A percentile compares a stretch with the other conserved stretches of the same genome.
Conservation (phyloP, 2,888 invertebrate species). For the Mythimna loreyi region DNA sequence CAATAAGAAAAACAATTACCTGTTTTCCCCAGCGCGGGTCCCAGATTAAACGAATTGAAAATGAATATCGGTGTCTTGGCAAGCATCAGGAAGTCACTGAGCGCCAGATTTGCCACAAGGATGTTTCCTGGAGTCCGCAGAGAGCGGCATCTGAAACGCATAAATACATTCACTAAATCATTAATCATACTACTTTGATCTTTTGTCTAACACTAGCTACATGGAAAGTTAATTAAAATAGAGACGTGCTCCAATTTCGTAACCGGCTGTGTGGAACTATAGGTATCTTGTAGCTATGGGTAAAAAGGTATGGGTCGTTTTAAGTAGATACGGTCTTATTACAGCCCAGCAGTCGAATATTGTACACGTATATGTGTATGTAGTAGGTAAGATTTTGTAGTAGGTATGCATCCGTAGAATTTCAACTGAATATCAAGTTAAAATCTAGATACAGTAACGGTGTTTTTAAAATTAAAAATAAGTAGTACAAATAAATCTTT, state of each 20-base stretch:
- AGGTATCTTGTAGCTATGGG: constrained; percentile 16
- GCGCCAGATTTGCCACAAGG: constrained; percentile 94
- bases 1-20: constrained; percentile 83
- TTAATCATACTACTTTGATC: constrained; percentile 61
- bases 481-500: not conserved
- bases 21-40: constrained; percentile 93
- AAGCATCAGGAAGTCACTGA: constrained; percentile 94
- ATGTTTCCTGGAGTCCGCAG: constrained; percentile 94
- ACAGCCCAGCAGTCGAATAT: not conserved
- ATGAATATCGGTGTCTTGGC: constrained; percentile 94
- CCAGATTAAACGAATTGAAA: constrained; percentile 93
- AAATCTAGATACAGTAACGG: not conserved
- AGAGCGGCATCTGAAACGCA: constrained; percentile 92
- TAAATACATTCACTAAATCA: constrained; percentile 29
- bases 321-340: not conserved
- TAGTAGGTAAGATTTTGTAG: not conserved
- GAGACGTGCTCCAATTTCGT: constrained; percentile 47
- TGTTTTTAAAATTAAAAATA: not conserved
- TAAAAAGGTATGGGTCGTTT: constrained; percentile 6
- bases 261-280: constrained; percentile 5
- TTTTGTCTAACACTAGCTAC: constrained; percentile 37
- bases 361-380: too few species aligned
- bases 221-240: constrained; percentile 56
- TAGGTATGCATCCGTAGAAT: not conserved
- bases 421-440: not conserved